These are phyloP conservation scores for Crypturellus undulatus DNA, from an alignment of 2,113 vertebrate genomes.

Conservation along the genomic window DNA sequence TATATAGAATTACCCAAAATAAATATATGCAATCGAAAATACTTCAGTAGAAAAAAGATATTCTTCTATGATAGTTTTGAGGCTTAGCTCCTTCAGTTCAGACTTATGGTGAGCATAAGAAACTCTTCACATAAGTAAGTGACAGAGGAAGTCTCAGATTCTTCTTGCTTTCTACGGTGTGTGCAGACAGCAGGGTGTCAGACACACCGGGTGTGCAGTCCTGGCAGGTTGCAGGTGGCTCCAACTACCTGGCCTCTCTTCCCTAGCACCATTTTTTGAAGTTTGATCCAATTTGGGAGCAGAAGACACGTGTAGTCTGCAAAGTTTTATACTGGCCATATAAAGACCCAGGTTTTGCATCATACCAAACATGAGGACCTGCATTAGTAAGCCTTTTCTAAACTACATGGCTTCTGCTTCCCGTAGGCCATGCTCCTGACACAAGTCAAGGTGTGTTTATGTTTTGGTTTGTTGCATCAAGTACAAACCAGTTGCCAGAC, in stretches of 20 bases:
- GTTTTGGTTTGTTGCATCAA: neutral
- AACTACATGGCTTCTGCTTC: neutral
- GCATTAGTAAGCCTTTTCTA: neutral
- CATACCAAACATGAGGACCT: neutral
- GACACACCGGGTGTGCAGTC: neutral
- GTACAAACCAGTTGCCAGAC: neutral
- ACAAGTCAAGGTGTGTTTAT: neutral
- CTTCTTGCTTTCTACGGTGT: neutral
- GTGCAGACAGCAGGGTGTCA: neutral
- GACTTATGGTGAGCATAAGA: neutral
- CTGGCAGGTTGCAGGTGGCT: neutral
- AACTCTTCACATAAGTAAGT: neutral
- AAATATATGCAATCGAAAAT: neutral
- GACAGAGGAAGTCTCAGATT: neutral
- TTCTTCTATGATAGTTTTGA: neutral
- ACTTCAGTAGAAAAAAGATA: neutral
- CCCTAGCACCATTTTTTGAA: neutral
- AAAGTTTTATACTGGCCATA: neutral
- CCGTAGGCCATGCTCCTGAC: neutral
- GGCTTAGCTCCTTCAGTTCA: neutral
- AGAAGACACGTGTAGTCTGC: neutral
- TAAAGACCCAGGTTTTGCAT: neutral
- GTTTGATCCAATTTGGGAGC: neutral
- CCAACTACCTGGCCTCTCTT: neutral
- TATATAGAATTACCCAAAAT: neutral